Evolutionary conservation across 2,113 vertebrate genomes (phyloP).

Genomic region (Aramus guarauna): DNA sequence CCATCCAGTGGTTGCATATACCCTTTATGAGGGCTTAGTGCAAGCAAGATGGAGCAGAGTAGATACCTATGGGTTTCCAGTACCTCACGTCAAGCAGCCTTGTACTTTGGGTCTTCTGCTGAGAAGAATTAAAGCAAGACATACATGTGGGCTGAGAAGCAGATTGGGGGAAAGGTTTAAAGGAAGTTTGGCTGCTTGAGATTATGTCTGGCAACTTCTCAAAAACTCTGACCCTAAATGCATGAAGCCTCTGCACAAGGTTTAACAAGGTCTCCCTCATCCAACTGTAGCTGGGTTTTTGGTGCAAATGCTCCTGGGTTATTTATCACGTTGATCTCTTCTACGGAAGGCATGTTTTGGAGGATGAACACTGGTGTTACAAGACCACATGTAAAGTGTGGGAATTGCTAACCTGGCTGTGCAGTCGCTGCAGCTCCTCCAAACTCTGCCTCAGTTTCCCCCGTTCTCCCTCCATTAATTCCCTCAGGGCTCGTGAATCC

Average conservation of each 20-base stretch:
- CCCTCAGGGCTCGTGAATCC: slow-evolving; percentile 86
- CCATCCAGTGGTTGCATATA: neutral
- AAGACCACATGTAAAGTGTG: neutral
- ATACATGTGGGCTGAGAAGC: neutral
- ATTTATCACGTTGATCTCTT: neutral
- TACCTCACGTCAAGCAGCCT: neutral
- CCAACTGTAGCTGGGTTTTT: neutral
- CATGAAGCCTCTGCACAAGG: neutral
- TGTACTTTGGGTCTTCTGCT: neutral
- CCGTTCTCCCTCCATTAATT: slow-evolving; percentile 88
- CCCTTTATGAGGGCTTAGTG: neutral
- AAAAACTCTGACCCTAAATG: neutral
- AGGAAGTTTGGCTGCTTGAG: neutral
- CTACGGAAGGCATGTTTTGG: neutral
- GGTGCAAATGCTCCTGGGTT: neutral
- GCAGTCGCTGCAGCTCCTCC: slow-evolving; percentile 87
- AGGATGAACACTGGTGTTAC: neutral
- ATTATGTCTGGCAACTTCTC: neutral
- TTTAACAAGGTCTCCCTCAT: neutral
- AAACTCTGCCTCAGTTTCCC: slow-evolving; percentile 82
- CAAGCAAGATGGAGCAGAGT: neutral
- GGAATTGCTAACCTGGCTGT: slow-evolving; percentile 85
- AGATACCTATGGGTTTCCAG: neutral
- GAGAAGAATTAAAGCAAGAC: neutral
- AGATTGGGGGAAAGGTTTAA: neutral